Evolutionary conservation across 2,797 vertebrate genomes (phyloP).

Genomic region (Trichosurus vulpecula): DNA sequence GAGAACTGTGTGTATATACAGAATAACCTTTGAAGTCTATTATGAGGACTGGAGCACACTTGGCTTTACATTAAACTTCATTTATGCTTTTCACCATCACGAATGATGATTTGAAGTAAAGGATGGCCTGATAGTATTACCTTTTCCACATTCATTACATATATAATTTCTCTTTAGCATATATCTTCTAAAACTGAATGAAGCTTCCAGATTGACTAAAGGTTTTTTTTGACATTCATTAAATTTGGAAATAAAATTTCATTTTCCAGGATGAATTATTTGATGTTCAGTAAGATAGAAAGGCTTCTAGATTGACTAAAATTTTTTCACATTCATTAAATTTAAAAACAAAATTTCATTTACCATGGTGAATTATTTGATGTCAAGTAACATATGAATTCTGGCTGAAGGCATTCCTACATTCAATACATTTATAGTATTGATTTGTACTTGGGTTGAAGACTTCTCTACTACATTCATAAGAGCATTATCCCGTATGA

Average conservation of each 20-base stretch:
- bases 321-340: slow-evolving; percentile 74
- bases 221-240: slow-evolving; percentile 73
- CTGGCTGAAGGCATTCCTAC: slow-evolving; percentile 77
- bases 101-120: not conserved
- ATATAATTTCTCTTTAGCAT: slow-evolving; percentile 62
- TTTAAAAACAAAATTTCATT: slow-evolving; percentile 74
- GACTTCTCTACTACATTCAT: slow-evolving; percentile 75
- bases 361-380: slow-evolving; percentile 76
- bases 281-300: slow-evolving; percentile 76
- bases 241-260: slow-evolving; percentile 75
- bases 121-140: not conserved
- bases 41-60: not conserved
- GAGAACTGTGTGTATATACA: not conserved
- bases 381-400: slow-evolving; percentile 77
- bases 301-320: slow-evolving; percentile 78
- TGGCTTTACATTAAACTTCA: not conserved
- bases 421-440: slow-evolving; percentile 76
- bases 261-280: slow-evolving; percentile 76
- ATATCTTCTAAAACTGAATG: slow-evolving; percentile 76
- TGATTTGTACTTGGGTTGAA: slow-evolving; percentile 77
- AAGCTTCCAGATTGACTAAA: slow-evolving; percentile 78
- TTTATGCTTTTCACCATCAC: not conserved
- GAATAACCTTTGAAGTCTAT: not conserved
- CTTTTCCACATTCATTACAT: not conserved
- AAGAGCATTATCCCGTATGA: slow-evolving; percentile 75